Base-by-base conservation (phyloP, 2,888 invertebrate genomes). In the Trachelus iudaicus region DNA sequence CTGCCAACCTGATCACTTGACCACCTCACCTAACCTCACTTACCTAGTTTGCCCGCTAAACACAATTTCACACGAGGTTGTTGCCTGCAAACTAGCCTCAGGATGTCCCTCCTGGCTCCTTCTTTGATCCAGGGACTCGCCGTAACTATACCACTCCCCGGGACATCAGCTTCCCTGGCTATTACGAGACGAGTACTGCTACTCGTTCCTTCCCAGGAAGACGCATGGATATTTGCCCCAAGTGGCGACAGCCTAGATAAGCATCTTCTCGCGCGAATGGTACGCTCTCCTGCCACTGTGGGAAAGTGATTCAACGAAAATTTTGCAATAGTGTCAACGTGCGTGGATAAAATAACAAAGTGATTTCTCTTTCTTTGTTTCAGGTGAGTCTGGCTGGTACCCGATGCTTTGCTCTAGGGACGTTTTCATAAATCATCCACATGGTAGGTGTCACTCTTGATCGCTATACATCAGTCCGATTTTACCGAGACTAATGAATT, bases 1-100 rank as follows among this genome's bases (percentile, higher is more conserved):
- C 77, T 73, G 82, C 81, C 80, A 85, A 84, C 87, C 87, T 87
- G 87, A 87, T 86, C 87, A 85, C 86, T 84, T 82, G 83, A 87
- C 88, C 85, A 84, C 86, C 85, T 85, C 85, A 83, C 85, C 86
- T 82, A 73, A 73, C 71, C 69, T 79, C 76, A 78, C 73, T 69
- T 76, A 75, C 69, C 77, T 76, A 73, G 69, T 77, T 69, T 34
- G 56, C 75, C 77, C 81, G 73, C 73, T 71, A 71, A 31, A 33
- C 73, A 23, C 23, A 9, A 56, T 23, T 56, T 56, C 56, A 56
- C 56, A 56, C 56, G 56, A 56, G 56, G 56, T 56, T 56, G 23
- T 56, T 56, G 56, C 23, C 56, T 23, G 56, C 56, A 23, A 56
- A 56, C 23, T 56, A 56, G 56, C 56, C 56, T 56, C 56, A 23